Evolutionary conservation across 2,113 vertebrate species (phyloP), one percentile per base, ranked within the genome.

Genomic region (Cynopterus brachyotis): DNA sequence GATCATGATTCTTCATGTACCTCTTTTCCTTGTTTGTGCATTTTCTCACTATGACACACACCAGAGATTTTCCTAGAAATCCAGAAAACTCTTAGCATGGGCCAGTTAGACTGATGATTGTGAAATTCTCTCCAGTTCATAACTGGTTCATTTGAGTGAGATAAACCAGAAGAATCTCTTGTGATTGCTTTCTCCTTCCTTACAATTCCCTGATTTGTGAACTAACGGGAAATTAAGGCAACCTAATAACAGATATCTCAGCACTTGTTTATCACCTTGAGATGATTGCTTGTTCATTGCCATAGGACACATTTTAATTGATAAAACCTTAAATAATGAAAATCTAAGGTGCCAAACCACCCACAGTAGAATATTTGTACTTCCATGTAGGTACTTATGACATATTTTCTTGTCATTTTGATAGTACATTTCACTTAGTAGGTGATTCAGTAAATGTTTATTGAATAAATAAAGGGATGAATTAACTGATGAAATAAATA

Each of bases 21-120:
- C 82, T 47, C 5, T 86, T 96, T 81, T 80, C 26, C 55, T 78
- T 88, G 30, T 67, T 95, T 94, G 91, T 96, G 78, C 72, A 95
- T 91, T 92, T 96, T 81, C 81, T 94, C 67, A 72, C 69, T 75
- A 81, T 82, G 88, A 96, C 75, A 67, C 84, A 97, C 76, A 85
- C 28, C 88, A 94, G 84, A 95, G 16, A 81, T 73, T 94, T 97
- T 98, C 84, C 95, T 97, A 95, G 96, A 97, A 97, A 97, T 80
- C 57, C 62, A 89, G 60, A 96, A 91, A 83, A 55, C 47, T 55
- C 53, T 50, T 96, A 53, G 9, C 55, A 42, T 0, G 26, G 59
- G 70, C 59, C 64, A 88, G 67, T 87, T 30, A 60, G 64, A 83
- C 13, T 24, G 66, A 70, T 4, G 76, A 88, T 88, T 96, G 81